A percentile compares a stretch with the other conserved stretches of the same genome.
phyloP scores from a whole-genome alignment of 2,888 invertebrate genomes.

The Orthosia incerta region DNA sequence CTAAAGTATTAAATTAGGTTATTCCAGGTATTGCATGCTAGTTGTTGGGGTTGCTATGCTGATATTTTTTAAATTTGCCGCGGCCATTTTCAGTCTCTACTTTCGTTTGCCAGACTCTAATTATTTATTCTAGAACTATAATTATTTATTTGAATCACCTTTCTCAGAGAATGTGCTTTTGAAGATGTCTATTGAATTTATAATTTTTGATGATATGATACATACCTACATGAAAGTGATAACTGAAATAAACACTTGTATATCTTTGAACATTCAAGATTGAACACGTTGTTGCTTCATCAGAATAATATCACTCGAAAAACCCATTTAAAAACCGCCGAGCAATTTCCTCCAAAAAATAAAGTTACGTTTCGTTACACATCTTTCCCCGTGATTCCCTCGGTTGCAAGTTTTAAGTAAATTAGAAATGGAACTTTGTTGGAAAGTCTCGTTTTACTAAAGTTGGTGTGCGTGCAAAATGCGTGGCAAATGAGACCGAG shows the following conservation, averaged over 20 bases:
- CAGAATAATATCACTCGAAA: conserved; percentile 19
- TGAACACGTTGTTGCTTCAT: neutral
- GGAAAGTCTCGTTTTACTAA: conserved; percentile 45
- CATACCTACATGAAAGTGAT: neutral
- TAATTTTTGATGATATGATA: no score
- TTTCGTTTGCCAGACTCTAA: no score
- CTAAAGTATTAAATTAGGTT: no score
- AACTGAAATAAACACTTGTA: no score
- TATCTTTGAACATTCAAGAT: neutral
- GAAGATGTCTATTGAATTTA: neutral
- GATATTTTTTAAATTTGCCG: no score
- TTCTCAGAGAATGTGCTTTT: neutral
- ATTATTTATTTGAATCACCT: neutral
- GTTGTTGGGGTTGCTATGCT: no score
- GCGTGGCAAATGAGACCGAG: conserved; percentile 74
- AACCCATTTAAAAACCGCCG: conserved; percentile 15
- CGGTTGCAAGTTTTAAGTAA: conserved; percentile 51
- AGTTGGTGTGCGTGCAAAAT: conserved; percentile 49
- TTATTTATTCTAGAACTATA: no score
- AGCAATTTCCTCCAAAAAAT: conserved; percentile 55
- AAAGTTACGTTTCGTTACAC: conserved; percentile 34
- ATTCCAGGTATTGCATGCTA: no score
- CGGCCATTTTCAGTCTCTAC: no score
- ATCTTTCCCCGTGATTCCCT: conserved; percentile 46
- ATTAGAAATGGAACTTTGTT: conserved; percentile 56